Percentiles rank a stretch among this genome's conserved stretches.
Conservation (phyloP, 2,888 invertebrate genomes). For the Cerceris rybyensis region DNA sequence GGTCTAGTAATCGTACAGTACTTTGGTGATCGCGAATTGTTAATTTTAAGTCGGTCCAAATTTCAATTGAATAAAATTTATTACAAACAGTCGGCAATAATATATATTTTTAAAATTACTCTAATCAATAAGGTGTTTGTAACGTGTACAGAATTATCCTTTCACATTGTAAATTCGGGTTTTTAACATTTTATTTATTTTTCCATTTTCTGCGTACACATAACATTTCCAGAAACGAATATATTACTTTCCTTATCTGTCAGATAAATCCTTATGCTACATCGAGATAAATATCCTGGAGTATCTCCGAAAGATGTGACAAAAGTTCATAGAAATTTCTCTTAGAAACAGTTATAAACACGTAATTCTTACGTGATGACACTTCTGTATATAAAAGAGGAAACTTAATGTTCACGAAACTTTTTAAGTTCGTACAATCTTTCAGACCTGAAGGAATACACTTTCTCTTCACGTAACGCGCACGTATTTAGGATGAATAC, state of each 20-base stretch:
- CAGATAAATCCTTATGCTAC: constrained; percentile 39
- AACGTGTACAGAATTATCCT: constrained; percentile 15
- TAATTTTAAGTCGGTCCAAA: constrained; percentile 13
- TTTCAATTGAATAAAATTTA: constrained; percentile 46
- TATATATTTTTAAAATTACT: constrained; percentile 8
- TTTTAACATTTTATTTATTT: constrained; percentile 41
- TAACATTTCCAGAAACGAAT: constrained; percentile 38
- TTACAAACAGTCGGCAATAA: constrained; percentile 12
- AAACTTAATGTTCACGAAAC: constrained; percentile 34
- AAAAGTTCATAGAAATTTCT: constrained; percentile 44
- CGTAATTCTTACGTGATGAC: constrained; percentile 21
- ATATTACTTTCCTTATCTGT: constrained; percentile 50
- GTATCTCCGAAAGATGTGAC: constrained; percentile 32
- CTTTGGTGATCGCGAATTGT: constrained; percentile 21
- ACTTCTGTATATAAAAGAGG: constrained; percentile 35
- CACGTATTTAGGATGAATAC: constrained; percentile 26
- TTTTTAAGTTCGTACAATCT: constrained; percentile 18
- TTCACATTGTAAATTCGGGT: background rate
- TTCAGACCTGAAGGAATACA: background rate
- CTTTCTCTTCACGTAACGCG: background rate
- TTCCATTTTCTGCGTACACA: constrained; percentile 39
- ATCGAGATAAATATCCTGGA: constrained; percentile 37
- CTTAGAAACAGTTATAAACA: constrained; percentile 38
- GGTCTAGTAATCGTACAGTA: background rate
- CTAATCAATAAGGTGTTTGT: constrained; percentile 21